A percentile compares a stretch with the other conserved stretches of the same genome.
These are phyloP conservation scores for Achatina immaculata DNA, from an alignment of 1,140 invertebrate species.

Conservation along the genomic window DNA sequence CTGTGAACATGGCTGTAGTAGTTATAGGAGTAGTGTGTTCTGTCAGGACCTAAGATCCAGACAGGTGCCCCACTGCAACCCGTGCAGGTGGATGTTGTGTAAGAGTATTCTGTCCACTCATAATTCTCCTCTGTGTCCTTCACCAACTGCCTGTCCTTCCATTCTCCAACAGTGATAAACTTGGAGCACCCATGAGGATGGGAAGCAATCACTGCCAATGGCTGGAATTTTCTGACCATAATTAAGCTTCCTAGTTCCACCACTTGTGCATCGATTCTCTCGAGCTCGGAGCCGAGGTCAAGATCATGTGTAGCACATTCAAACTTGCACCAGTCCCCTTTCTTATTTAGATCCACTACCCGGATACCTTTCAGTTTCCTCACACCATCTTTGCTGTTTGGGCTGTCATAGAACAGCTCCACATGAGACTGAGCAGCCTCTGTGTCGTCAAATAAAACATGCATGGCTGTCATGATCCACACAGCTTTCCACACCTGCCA, in stretches of 20 bases:
- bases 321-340: slow-evolving; percentile 13
- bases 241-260: background rate
- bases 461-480: slow-evolving; percentile 17
- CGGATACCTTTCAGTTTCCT: slow-evolving; percentile 1
- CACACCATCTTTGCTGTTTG: background rate
- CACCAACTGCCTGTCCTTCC: background rate
- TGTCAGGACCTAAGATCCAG: slow-evolving; percentile 3
- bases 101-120: background rate
- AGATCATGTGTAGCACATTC: slow-evolving; percentile 16
- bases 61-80: slow-evolving; percentile 11
- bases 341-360: background rate
- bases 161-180: background rate
- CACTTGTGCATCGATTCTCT: background rate
- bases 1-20: slow-evolving; percentile 25
- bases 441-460: background rate
- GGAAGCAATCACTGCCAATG: slow-evolving; percentile 5
- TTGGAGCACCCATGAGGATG: slow-evolving; percentile 5
- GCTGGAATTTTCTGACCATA: background rate
- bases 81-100: slow-evolving; percentile 3
- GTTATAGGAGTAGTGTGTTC: background rate
- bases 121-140: background rate
- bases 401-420: background rate
- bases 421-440: background rate
- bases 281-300: background rate
- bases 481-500: slow-evolving; percentile 6